Percentiles rank a stretch among this genome's conserved stretches.
Conservation (phyloP, 2,113 vertebrate species). For the Coryphaenoides rupestris region DNA sequence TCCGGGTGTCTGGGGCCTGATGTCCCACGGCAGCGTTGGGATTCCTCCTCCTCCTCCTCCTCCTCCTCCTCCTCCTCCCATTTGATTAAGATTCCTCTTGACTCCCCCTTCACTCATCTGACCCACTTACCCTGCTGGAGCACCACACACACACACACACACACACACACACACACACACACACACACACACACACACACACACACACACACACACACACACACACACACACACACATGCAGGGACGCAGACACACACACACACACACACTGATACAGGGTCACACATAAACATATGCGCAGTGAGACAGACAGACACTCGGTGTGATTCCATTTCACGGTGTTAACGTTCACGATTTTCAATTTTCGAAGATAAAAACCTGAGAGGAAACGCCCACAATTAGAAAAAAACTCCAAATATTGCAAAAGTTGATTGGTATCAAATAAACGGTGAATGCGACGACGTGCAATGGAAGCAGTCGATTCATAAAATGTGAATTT, state of each 20-base stretch:
- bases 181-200: background rate
- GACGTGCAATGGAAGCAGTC: too few relatives aligned
- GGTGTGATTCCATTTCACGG: too few relatives aligned
- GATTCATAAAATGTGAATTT: too few relatives aligned
- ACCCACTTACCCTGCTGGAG: conserved; percentile 46
- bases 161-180: background rate
- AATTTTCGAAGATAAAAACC: too few relatives aligned
- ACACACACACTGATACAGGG: background rate
- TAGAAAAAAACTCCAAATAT: too few relatives aligned
- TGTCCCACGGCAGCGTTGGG: conserved; percentile 36
- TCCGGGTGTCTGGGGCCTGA: conserved; percentile 36
- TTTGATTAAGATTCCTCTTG: conserved; percentile 59
- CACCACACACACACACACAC: conserved; percentile 1
- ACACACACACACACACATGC: background rate
- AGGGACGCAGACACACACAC: background rate
- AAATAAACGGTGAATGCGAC: too few relatives aligned
- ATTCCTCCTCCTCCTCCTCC: too few relatives aligned
- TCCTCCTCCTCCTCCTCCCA: too few relatives aligned
- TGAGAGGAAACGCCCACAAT: too few relatives aligned
- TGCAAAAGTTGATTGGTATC: too few relatives aligned
- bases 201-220: background rate
- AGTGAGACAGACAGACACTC: background rate
- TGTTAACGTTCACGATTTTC: background rate
- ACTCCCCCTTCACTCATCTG: conserved; percentile 61
- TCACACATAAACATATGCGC: conserved; percentile 1